Conservation (phyloP, 2,113 vertebrate species). For the Lagopus muta region DNA sequence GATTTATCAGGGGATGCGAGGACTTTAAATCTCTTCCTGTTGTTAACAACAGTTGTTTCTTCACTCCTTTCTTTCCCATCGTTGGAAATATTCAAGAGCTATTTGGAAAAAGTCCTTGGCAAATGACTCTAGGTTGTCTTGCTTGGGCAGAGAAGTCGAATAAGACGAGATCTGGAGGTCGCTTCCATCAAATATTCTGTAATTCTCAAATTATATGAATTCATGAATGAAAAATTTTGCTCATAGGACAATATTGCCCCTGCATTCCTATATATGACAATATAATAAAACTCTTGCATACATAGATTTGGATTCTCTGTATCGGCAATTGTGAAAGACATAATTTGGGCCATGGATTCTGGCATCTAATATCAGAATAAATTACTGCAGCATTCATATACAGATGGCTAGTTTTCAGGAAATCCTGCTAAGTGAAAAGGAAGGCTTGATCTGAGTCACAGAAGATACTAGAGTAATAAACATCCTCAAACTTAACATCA, state of each 20-base stretch:
- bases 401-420: background rate
- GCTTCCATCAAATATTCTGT: background rate
- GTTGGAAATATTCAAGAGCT: background rate
- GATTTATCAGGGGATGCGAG: background rate
- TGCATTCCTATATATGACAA: background rate
- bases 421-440: background rate
- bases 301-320: background rate
- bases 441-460: background rate
- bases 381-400: background rate
- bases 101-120: background rate
- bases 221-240: background rate
- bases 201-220: background rate
- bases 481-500: background rate
- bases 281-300: background rate
- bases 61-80: background rate
- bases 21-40: rapidly evolving
- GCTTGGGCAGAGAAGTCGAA: background rate
- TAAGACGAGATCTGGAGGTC: background rate
- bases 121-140: background rate
- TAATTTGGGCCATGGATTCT: background rate
- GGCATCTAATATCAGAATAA: background rate
- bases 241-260: background rate
- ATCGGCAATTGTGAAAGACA: background rate
- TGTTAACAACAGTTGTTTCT: background rate
- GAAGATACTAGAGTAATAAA: background rate